Conservation (phyloP, 2,113 vertebrate species). For the Cryptoleucopteryx plumbea region DNA sequence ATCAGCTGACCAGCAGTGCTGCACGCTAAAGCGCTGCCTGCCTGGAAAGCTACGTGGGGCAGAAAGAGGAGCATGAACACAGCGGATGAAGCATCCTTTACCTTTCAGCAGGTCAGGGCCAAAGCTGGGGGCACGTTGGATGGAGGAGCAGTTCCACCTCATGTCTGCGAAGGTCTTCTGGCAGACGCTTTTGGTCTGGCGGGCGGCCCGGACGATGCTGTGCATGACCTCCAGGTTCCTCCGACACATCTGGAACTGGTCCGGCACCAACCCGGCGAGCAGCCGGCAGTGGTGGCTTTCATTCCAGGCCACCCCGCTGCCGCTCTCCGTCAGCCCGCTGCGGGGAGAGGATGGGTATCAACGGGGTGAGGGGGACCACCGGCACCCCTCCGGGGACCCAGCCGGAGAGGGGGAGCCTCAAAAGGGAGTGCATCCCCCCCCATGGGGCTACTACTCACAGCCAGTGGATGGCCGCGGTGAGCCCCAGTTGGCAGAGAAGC, state of each 20-base stretch:
- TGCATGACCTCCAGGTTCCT: constrained; percentile 78
- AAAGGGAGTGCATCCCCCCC: neutral
- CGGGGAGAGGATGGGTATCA: neutral
- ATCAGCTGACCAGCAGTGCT: accelerated
- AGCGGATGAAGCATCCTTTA: neutral
- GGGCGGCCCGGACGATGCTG: constrained; percentile 68
- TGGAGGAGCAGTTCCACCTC: constrained; percentile 80
- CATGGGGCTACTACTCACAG: constrained; percentile 63
- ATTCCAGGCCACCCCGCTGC: constrained; percentile 68
- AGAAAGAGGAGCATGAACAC: accelerated
- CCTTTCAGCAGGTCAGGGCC: constrained; percentile 73
- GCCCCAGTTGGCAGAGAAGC: constrained; percentile 18
- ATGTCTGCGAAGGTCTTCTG: constrained; percentile 66
- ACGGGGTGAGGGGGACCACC: accelerated
- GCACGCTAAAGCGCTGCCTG: accelerated
- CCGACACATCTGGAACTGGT: constrained; percentile 73
- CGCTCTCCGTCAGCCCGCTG: constrained; percentile 65
- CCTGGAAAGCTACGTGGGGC: neutral
- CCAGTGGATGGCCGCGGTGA: constrained; percentile 68
- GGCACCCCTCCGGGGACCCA: neutral
- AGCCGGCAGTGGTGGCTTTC: constrained; percentile 74
- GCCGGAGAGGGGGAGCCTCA: neutral
- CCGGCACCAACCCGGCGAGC: constrained; percentile 54
- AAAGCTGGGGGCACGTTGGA: constrained; percentile 65
- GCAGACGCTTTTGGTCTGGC: constrained; percentile 60